Evolutionary conservation across 2,888 invertebrate genomes (phyloP).

Genomic region (Lochmaea crataegi): DNA sequence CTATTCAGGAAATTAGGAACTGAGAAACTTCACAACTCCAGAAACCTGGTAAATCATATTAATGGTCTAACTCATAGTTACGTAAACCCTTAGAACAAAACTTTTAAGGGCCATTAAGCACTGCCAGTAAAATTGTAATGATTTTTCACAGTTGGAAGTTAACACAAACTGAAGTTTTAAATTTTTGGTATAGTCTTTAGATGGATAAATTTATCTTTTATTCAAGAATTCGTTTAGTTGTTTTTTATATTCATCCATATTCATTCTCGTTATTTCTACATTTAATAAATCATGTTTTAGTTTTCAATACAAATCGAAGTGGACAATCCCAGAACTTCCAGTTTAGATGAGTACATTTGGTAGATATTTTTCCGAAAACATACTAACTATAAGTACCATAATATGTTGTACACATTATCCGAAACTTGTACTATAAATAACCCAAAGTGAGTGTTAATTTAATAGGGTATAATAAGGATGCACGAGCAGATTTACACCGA

Average conservation of each 20-base stretch:
- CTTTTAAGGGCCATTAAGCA: slow-evolving; percentile 40
- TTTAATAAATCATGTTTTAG: no score
- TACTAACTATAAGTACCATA: neutral
- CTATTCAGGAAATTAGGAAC: slow-evolving; percentile 37
- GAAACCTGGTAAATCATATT: slow-evolving; percentile 41
- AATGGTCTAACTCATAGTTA: slow-evolving; percentile 39
- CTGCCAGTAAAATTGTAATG: slow-evolving; percentile 31
- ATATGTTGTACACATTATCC: slow-evolving; percentile 30
- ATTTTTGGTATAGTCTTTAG: slow-evolving; percentile 9
- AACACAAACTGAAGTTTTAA: slow-evolving; percentile 30
- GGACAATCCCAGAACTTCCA: no score
- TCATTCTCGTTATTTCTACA: neutral
- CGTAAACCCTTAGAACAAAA: slow-evolving; percentile 36
- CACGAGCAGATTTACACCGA: slow-evolving; percentile 52
- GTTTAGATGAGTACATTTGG: no score
- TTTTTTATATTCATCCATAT: neutral
- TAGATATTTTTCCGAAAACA: no score
- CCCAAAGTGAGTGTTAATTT: slow-evolving; percentile 46
- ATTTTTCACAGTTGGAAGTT: slow-evolving; percentile 32
- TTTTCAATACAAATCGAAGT: no score
- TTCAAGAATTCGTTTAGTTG: neutral
- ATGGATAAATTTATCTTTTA: slow-evolving; percentile 21
- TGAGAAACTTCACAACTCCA: slow-evolving; percentile 36
- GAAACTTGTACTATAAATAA: slow-evolving; percentile 43
- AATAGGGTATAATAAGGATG: slow-evolving; percentile 52